Conservation (phyloP, 2,797 vertebrate genomes). For the Platalea minor region DNA sequence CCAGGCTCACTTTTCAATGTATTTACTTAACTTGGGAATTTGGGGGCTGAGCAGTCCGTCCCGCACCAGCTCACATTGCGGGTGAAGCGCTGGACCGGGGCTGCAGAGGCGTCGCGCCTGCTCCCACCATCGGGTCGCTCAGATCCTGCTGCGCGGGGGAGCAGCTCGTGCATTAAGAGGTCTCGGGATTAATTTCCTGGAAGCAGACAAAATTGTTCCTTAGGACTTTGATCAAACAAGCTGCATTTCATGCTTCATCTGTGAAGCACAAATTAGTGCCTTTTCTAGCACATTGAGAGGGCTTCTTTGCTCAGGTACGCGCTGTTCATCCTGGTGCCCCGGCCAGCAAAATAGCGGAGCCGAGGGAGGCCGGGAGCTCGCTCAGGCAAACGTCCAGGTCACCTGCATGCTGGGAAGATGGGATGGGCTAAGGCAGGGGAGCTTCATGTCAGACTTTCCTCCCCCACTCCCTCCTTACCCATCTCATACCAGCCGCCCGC, state of each 20-base stretch:
- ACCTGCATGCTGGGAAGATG: accelerated
- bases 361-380: neutral
- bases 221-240: neutral
- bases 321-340: neutral
- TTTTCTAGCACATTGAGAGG: neutral
- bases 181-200: neutral
- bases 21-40: neutral
- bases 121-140: neutral
- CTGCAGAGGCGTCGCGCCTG: accelerated
- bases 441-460: neutral
- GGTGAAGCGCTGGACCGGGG: neutral
- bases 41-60: neutral
- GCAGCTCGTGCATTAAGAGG: neutral
- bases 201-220: neutral
- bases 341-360: neutral
- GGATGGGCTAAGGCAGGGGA: neutral
- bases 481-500: neutral
- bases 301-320: accelerated
- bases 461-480: neutral
- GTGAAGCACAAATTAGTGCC: neutral
- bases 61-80: accelerated
- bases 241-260: neutral
- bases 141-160: neutral
- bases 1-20: neutral
- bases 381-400: neutral